Base-by-base conservation (phyloP, 2,113 vertebrate species). In the Hippocampus guttulatus region DNA sequence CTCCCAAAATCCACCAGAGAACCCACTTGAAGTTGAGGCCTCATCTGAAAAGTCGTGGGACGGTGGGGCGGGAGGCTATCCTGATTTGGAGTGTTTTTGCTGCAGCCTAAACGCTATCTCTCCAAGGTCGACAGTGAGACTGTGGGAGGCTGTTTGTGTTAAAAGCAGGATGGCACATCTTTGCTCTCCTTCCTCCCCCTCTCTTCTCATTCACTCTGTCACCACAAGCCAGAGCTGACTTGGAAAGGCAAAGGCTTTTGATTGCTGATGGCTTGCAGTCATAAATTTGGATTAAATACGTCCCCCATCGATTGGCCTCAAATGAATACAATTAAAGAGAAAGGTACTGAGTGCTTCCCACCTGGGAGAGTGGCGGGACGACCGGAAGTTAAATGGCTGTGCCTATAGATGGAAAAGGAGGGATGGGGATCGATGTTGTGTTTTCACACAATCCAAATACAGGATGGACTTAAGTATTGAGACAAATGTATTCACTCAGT, bases 271-370 rank as follows among this genome's bases (percentile, higher is more conserved):
- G 85, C 78, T 85, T 85, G 81, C 85, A 78, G 88, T 88, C 90
- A 87, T 87, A 85, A 87, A 92, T 88, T 87, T 87, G 79, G 86
- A 88, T 91, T 88, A 91, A 91, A 92, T 87, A 90, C 88, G 82
- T 89, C 83, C 84, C 78, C 67, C 87, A 91, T 92, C 85, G 90
- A 91, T 91, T 82, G 84, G 88, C 82, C 83, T 85, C 84, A 67
- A 85, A 88, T 87, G 83, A 91, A 88, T 85, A 88, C 85, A 87
- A 88, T 91, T 88, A 86, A 91, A 90, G 82, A 87, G 75, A 75
- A 57, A 68, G 67, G 67, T 38, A 64, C 82, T 90, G 85, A 89
- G 88, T 85, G 84, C 84, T 85, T 83, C 84, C 84, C 87, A 87
- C 84, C 81, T 84, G 81, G 81, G 79, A 75, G 18, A 83, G 77